Evolutionary conservation across 1,140 invertebrate species (phyloP), one percentile per base, ranked within the genome.

Genomic region (Drosophila bocki): DNA sequence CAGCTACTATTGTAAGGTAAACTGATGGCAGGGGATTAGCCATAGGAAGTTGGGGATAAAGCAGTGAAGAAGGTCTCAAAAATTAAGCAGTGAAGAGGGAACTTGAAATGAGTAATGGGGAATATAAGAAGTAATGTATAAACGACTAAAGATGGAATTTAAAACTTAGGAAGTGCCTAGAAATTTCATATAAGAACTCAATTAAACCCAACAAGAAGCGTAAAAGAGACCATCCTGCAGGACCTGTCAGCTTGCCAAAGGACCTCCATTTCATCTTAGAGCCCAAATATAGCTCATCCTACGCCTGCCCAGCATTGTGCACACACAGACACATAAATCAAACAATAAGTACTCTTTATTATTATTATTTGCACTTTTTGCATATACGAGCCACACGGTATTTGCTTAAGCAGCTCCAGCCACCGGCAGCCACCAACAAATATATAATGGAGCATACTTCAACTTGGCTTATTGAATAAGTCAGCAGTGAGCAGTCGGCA

Each of bases 321-420:
- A 91, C 58, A 92, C 76, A 92, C 91, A 92, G 91, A 92, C 91
- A 78, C 91, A 92, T 92, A 92, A 92, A 92, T 92, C 91, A 92
- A 92, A 92, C 81, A 92, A 92, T 92, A 92, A 92, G 91, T 92
- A 92, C 91, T 92, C 91, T 92, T 91, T 91, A 91, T 91, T 91
- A 91, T 91, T 91, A 92, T 92, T 92, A 92, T 92, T 92, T 92
- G 91, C 91, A 91, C 91, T 92, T 92, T 91, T 90, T 90, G 85
- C 86, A 90, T 90, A 90, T 57, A 84, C 61, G 62, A 41, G 59
- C 70, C 70, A 68, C 68, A 83, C 68, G 83, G 83, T 91, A 83
- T 87, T 91, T 83, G 58, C 80, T 81, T 91, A 87, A 91, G 88
- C 80, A 83, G 53, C 83, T 61, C 61, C 81, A 63, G 39, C 72